Evolutionary conservation across 2,888 invertebrate genomes (phyloP).

Genomic region (Latrodectus hesperus): DNA sequence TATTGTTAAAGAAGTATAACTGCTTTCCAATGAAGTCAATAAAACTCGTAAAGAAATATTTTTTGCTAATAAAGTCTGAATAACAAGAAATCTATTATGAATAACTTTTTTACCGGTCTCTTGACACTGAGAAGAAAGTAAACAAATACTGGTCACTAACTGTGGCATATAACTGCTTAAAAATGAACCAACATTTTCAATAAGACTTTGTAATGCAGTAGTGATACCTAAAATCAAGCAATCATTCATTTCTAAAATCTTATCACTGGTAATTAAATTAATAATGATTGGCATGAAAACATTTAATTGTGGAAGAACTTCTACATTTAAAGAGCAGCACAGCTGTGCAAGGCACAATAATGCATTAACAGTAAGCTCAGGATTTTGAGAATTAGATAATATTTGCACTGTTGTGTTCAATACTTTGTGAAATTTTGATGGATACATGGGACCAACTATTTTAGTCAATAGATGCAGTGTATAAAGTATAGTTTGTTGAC

Average conservation of each 20-base stretch:
- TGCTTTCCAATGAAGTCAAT: slow-evolving; percentile 57
- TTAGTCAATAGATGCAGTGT: slow-evolving; percentile 88
- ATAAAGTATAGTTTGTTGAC: slow-evolving; percentile 88
- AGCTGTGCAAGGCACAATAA: slow-evolving; percentile 82
- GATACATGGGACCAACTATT: slow-evolving; percentile 81
- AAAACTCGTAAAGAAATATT: slow-evolving; percentile 64
- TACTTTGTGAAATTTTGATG: slow-evolving; percentile 83
- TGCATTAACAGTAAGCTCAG: slow-evolving; percentile 74
- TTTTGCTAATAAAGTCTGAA: slow-evolving; percentile 69
- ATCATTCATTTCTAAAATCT: slow-evolving; percentile 72
- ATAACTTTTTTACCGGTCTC: slow-evolving; percentile 44
- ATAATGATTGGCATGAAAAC: slow-evolving; percentile 83
- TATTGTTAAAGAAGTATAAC: slow-evolving; percentile 16
- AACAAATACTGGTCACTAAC: slow-evolving; percentile 67
- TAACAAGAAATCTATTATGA: slow-evolving; percentile 72
- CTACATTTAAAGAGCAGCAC: slow-evolving; percentile 83
- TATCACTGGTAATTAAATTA: slow-evolving; percentile 43
- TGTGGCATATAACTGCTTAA: slow-evolving; percentile 85
- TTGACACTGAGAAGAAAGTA: slow-evolving; percentile 31
- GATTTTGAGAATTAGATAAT: slow-evolving; percentile 78
- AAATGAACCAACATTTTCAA: slow-evolving; percentile 87
- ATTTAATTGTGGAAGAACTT: slow-evolving; percentile 84
- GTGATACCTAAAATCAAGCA: slow-evolving; percentile 82
- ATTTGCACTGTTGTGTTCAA: slow-evolving; percentile 81
- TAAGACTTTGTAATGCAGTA: slow-evolving; percentile 86